These are phyloP conservation scores for Ennomos erosarius DNA, from an alignment of 2,888 invertebrate genomes.

Conservation along the genomic window DNA sequence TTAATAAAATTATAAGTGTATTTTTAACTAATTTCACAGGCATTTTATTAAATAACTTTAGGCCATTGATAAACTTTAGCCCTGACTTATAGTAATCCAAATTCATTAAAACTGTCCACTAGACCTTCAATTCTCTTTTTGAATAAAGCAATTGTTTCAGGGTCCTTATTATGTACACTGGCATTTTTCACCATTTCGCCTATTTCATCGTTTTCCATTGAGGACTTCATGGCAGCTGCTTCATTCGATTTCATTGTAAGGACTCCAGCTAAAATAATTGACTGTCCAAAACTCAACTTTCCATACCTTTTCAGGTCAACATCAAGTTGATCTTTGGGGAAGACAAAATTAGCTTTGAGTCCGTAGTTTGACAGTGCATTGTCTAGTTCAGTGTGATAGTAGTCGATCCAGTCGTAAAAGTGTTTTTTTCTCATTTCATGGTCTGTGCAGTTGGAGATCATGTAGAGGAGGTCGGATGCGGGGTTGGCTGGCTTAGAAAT, in stretches of 20 bases:
- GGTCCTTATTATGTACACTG: not conserved
- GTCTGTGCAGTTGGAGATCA: slow-evolving; percentile 51
- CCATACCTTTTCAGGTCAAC: slow-evolving; percentile 47
- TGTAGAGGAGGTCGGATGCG: slow-evolving; percentile 45
- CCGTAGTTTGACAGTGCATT: slow-evolving; percentile 42
- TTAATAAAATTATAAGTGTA: too few relatives aligned
- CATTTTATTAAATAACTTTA: too few relatives aligned
- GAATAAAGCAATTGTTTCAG: slow-evolving; percentile 20
- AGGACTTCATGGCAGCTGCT: slow-evolving; percentile 34
- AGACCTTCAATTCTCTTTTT: slow-evolving; percentile 39
- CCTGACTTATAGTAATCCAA: slow-evolving; percentile 18
- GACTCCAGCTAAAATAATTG: slow-evolving; percentile 35
- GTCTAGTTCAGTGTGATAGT: slow-evolving; percentile 47
- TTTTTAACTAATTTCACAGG: too few relatives aligned
- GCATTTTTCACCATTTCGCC: slow-evolving; percentile 1
- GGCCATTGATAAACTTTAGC: too few relatives aligned
- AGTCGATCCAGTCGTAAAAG: slow-evolving; percentile 48
- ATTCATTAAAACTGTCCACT: slow-evolving; percentile 32
- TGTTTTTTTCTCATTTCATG: slow-evolving; percentile 42
- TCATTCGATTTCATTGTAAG: slow-evolving; percentile 41
- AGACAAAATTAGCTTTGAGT: slow-evolving; percentile 44
- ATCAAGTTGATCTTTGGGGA: slow-evolving; percentile 48
- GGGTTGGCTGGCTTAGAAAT: slow-evolving; percentile 42
- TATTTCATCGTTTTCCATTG: slow-evolving; percentile 20
- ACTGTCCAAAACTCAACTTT: slow-evolving; percentile 33